Percentiles rank a stretch among this genome's conserved stretches.
These are phyloP conservation scores for Parnassius smintheus DNA, from an alignment of 2,888 invertebrate species.

Conservation along the genomic window DNA sequence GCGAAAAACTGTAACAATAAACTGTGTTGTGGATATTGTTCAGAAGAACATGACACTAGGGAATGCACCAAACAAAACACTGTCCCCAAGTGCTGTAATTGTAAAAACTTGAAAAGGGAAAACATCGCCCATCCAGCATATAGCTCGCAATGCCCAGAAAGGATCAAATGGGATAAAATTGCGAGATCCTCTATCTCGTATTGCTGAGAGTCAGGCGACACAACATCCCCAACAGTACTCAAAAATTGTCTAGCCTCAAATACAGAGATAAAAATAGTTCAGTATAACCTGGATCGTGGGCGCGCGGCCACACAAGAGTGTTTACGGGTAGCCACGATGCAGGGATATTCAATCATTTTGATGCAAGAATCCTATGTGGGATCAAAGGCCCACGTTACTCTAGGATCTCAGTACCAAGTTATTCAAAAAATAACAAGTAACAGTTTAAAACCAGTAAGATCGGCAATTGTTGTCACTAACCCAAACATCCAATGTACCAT, in stretches of 20 bases:
- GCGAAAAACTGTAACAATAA: too few relatives aligned
- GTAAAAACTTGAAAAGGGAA: too few relatives aligned
- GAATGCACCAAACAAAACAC: too few relatives aligned
- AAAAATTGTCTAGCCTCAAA: too few relatives aligned
- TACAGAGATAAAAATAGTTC: too few relatives aligned
- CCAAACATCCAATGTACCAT: too few relatives aligned
- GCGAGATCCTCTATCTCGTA: not conserved
- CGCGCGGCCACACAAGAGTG: not conserved
- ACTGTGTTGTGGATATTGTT: too few relatives aligned
- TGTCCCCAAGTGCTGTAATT: too few relatives aligned
- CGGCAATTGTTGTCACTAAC: too few relatives aligned
- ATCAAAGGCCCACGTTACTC: not conserved
- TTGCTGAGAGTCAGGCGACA: not conserved
- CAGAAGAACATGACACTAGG: too few relatives aligned
- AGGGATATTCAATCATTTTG: not conserved
- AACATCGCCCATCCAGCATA: too few relatives aligned
- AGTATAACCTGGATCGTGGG: not conserved
- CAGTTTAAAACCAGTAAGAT: not conserved
- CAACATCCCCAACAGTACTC: too few relatives aligned
- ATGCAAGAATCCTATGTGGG: not conserved
- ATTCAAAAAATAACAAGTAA: not conserved
- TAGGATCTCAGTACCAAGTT: not conserved
- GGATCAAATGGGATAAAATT: not conserved
- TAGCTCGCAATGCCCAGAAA: not conserved
- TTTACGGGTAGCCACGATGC: not conserved